These are phyloP conservation scores for Chelon labrosus DNA, from an alignment of 2,797 vertebrate species.

Conservation along the genomic window DNA sequence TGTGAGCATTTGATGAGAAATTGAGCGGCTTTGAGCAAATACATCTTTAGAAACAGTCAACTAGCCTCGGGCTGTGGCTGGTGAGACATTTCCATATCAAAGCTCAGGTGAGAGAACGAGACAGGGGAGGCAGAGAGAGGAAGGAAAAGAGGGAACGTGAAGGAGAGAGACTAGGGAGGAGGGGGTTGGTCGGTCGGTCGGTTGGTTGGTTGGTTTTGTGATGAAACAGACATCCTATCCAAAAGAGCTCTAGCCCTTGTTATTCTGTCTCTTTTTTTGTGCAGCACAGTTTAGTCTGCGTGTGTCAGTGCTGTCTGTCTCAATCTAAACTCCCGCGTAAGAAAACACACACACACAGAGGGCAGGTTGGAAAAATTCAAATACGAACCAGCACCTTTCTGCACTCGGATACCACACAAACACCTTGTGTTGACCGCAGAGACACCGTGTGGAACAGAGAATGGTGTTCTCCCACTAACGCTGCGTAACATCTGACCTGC, in stretches of 20 bases:
- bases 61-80: conserved; percentile 76
- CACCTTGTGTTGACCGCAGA: conserved; percentile 54
- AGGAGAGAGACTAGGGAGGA: conserved; percentile 29
- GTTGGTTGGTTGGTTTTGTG: conserved; percentile 11
- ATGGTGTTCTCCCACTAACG: conserved; percentile 54
- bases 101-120: conserved; percentile 81
- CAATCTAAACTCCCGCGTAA: conserved; percentile 72
- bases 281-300: conserved; percentile 78
- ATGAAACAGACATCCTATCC: conserved; percentile 72
- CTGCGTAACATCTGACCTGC: conserved; percentile 64
- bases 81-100: conserved; percentile 85
- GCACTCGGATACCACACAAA: conserved; percentile 50
- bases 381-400: conserved; percentile 64
- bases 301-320: conserved; percentile 74
- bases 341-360: conserved; percentile 65
- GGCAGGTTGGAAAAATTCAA: conserved; percentile 57
- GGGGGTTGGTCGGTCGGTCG: not conserved
- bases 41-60: conserved; percentile 80
- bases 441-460: conserved; percentile 49
- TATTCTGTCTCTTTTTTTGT: conserved; percentile 70
- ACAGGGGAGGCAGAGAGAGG: conserved; percentile 47
- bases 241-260: conserved; percentile 68
- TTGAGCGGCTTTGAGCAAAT: conserved; percentile 80
- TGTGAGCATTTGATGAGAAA: conserved; percentile 81
- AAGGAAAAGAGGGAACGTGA: conserved; percentile 30